phyloP scores from a whole-genome alignment of 1,140 invertebrate genomes.

The Drosophila ogumai region DNA sequence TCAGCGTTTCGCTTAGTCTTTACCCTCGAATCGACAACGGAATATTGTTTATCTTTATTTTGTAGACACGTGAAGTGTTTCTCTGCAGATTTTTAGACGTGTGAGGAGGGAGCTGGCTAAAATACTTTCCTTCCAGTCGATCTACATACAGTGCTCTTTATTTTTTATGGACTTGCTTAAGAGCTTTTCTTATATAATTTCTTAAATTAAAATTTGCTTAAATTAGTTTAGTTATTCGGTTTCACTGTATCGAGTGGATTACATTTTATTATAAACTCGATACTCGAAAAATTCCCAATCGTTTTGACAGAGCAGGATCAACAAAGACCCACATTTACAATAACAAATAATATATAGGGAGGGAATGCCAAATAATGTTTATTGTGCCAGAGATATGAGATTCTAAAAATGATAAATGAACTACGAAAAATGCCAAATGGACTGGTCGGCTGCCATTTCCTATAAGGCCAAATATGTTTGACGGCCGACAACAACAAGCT shows the following conservation, averaged over 20 bases:
- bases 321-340: not conserved
- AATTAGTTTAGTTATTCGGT: not conserved
- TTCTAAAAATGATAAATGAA: conserved; percentile 16
- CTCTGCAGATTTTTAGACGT: conserved; percentile 10
- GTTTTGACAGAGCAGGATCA: conserved; percentile 5
- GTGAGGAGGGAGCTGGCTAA: not conserved
- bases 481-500: conserved; percentile 2
- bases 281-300: not conserved
- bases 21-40: conserved; percentile 1
- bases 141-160: not conserved
- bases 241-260: not conserved
- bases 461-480: conserved; percentile 14
- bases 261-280: not conserved
- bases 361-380: conserved; percentile 10
- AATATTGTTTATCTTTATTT: conserved; percentile 40
- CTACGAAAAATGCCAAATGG: conserved; percentile 14
- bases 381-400: conserved; percentile 7
- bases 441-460: conserved; percentile 1
- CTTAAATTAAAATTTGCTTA: not conserved
- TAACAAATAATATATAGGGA: not conserved
- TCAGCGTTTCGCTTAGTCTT: not conserved
- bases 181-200: not conserved
- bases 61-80: conserved; percentile 34
- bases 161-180: not conserved
- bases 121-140: not conserved